Percentiles rank a stretch among this genome's conserved stretches.
phyloP scores from a whole-genome alignment of 2,797 vertebrate genomes.

The Carduelis carduelis region DNA sequence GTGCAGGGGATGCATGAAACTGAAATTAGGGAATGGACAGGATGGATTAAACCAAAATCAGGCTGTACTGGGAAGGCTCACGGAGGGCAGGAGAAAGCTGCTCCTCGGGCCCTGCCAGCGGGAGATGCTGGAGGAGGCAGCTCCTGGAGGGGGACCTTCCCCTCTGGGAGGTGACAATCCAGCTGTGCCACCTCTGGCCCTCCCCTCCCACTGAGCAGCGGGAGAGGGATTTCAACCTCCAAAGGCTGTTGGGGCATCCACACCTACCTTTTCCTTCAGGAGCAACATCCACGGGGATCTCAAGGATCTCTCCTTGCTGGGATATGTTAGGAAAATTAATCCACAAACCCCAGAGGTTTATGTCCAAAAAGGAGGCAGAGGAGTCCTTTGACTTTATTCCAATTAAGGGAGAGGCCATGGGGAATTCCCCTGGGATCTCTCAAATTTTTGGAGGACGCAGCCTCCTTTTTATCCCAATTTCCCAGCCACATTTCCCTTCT shows the following conservation, averaged over 20 bases:
- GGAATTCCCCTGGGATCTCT: too few species aligned
- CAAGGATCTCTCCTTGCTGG: background rate
- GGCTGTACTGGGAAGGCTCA: background rate
- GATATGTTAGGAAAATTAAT: too few species aligned
- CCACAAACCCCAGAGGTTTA: too few species aligned
- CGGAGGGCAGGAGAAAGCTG: background rate
- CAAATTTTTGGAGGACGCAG: too few species aligned
- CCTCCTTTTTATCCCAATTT: too few species aligned
- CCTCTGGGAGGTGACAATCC: background rate
- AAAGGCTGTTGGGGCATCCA: background rate
- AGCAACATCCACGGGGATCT: background rate
- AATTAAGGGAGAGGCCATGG: too few species aligned
- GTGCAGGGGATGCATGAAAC: background rate
- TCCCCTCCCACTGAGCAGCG: background rate
- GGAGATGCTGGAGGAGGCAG: background rate
- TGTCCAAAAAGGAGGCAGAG: too few species aligned
- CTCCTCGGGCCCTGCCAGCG: fast-evolving
- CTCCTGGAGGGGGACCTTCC: background rate
- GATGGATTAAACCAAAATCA: background rate
- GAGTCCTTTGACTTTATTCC: too few species aligned
- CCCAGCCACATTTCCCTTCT: too few species aligned
- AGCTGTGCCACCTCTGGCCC: background rate
- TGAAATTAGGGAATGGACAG: background rate
- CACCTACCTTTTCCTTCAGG: background rate
- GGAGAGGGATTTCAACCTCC: background rate